A percentile compares a stretch with the other conserved stretches of the same genome.
phyloP scores from a whole-genome alignment of 2,113 vertebrate genomes.

The Pelusios castaneus region DNA sequence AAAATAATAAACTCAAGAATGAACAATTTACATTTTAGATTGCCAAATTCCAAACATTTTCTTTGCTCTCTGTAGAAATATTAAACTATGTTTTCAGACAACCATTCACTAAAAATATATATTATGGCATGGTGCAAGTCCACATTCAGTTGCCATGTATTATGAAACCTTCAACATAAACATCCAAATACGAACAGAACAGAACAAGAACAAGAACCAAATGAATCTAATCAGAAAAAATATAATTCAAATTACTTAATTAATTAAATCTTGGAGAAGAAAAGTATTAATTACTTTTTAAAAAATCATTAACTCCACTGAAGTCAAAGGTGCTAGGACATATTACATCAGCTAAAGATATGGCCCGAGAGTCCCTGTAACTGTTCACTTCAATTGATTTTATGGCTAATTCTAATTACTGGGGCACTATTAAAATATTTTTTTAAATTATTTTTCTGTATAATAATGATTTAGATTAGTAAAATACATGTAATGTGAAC shows the following conservation, averaged over 20 bases:
- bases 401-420: neutral
- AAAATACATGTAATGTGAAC: neutral
- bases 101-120: neutral
- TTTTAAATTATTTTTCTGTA: neutral
- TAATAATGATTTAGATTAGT: neutral
- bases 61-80: neutral
- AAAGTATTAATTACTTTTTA: neutral
- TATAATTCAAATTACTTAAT: neutral
- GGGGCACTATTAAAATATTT: neutral
- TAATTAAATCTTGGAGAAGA: neutral
- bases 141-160: neutral
- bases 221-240: neutral
- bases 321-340: neutral
- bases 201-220: neutral
- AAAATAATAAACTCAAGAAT: neutral
- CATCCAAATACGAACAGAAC: neutral
- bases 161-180: neutral
- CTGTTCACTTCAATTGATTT: neutral
- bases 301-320: neutral
- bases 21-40: conserved; percentile 4
- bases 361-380: neutral
- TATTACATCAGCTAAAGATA: neutral
- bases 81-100: conserved; percentile 10
- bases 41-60: conserved; percentile 4
- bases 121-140: conserved; percentile 10